Conservation (phyloP, 2,888 invertebrate genomes). For the Tortrix viridana region DNA sequence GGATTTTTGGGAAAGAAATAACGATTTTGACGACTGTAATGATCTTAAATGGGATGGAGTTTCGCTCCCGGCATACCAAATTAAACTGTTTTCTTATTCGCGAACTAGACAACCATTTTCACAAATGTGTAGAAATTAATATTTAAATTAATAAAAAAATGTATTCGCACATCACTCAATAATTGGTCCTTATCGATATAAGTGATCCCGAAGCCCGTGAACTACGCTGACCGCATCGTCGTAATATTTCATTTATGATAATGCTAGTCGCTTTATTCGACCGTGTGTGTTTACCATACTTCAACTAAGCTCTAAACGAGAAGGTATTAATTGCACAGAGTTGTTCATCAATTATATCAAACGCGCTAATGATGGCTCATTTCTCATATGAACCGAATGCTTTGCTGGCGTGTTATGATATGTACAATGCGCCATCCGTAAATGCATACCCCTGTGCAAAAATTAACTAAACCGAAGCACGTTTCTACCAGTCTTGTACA, state of each 20-base stretch:
- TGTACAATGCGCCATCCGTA: background rate
- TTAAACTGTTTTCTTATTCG: too few relatives aligned
- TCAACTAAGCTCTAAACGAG: conserved; percentile 14
- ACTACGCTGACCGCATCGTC: too few relatives aligned
- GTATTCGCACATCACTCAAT: too few relatives aligned
- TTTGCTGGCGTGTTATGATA: conserved; percentile 24
- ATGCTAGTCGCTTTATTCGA: background rate
- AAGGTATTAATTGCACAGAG: conserved; percentile 21
- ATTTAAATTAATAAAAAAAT: too few relatives aligned
- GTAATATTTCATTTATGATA: background rate
- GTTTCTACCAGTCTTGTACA: conserved; percentile 15
- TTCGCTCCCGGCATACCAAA: too few relatives aligned
- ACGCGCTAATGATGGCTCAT: conserved; percentile 21
- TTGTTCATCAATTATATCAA: conserved; percentile 32
- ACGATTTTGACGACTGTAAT: too few relatives aligned
- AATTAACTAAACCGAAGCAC: conserved; percentile 1
- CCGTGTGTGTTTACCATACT: conserved; percentile 22
- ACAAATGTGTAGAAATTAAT: too few relatives aligned
- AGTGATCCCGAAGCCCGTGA: too few relatives aligned
- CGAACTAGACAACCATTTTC: too few relatives aligned
- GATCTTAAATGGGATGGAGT: too few relatives aligned
- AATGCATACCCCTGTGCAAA: background rate
- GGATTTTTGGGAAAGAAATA: too few relatives aligned
- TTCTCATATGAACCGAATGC: conserved; percentile 21
- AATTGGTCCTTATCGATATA: too few relatives aligned